Evolutionary conservation across 2,113 vertebrate genomes (phyloP), one percentile per base, ranked within the genome.

Genomic region (Corythornis madagascariensis): DNA sequence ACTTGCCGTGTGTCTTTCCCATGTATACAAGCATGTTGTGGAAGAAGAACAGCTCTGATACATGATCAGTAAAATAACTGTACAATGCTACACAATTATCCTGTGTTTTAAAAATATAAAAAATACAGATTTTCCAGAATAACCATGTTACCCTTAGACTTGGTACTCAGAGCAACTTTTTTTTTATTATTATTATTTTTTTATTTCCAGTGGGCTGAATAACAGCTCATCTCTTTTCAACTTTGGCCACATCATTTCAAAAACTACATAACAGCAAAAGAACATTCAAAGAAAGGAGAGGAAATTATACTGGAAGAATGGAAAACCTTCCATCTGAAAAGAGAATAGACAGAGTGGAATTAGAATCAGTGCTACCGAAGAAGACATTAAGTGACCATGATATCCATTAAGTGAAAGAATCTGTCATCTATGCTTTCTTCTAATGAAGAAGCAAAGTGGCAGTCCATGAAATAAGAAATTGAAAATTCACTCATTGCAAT

Each of bases 31-130:
- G 8, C 10, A 29, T 4, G 3, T 26, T 42, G 19, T 48, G 8
- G 38, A 76, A 90, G n/a, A 78, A 90, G n/a, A 95, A 21, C 6
- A 60, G 9, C 5, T 71, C 20, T 84, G 35, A 26, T 10, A 40
- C 2, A 31, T 5, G 10, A 72, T 13, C n/a, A 57, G 8, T 16
- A 40, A 67, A 81, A 75, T 26, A 52, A n/a, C n/a, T 13, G 12
- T 38, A 40, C 7, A 63, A 31, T 9, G 11, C 3, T 20, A 57
- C 13, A 50, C 7, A 19, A 8, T 29, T 1, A 0, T 38, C 12
- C 14, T 4, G 2, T 2, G 66, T 47, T 61, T 45, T 17, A 25
- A 59, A 53, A 63, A 31, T 1, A 40, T 7, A 4, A 7, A 50
- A 56, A 50, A 20, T 14, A 64, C 2, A n/a, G 20, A 13, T 76